These are phyloP conservation scores for Coelopa pilipes DNA, from an alignment of 2,888 invertebrate genomes.

Conservation along the genomic window DNA sequence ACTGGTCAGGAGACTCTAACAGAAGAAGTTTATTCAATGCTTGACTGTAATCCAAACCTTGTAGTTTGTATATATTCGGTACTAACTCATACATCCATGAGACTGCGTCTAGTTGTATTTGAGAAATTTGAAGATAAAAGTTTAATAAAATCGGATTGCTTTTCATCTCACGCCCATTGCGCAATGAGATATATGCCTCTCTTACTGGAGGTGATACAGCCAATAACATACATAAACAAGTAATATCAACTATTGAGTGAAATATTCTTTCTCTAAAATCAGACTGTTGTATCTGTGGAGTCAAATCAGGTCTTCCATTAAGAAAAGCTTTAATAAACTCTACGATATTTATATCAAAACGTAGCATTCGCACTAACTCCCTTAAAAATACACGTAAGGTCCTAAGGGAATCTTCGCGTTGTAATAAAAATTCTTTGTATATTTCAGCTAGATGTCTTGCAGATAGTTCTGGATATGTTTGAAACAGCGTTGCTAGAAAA, in stretches of 20 bases:
- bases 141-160: slow-evolving; percentile 59
- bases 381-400: slow-evolving; percentile 86
- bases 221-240: slow-evolving; percentile 86
- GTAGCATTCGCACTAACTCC: slow-evolving; percentile 86
- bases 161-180: slow-evolving; percentile 68
- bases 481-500: slow-evolving; percentile 81
- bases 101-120: slow-evolving; percentile 86
- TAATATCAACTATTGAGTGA: slow-evolving; percentile 83
- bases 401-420: slow-evolving; percentile 90
- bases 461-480: slow-evolving; percentile 83
- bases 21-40: slow-evolving; percentile 83
- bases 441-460: slow-evolving; percentile 87
- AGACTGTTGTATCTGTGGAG: slow-evolving; percentile 72
- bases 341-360: slow-evolving; percentile 83
- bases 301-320: slow-evolving; percentile 71
- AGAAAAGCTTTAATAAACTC: slow-evolving; percentile 84
- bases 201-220: slow-evolving; percentile 78
- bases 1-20: slow-evolving; percentile 81
- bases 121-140: slow-evolving; percentile 68
- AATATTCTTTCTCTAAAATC: slow-evolving; percentile 87
- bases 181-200: slow-evolving; percentile 72
- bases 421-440: slow-evolving; percentile 84
- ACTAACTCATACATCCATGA: slow-evolving; percentile 90
- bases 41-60: slow-evolving; percentile 78
- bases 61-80: slow-evolving; percentile 78